phyloP scores from a whole-genome alignment of 2,113 vertebrate genomes.

The Malurus cyaneus region DNA sequence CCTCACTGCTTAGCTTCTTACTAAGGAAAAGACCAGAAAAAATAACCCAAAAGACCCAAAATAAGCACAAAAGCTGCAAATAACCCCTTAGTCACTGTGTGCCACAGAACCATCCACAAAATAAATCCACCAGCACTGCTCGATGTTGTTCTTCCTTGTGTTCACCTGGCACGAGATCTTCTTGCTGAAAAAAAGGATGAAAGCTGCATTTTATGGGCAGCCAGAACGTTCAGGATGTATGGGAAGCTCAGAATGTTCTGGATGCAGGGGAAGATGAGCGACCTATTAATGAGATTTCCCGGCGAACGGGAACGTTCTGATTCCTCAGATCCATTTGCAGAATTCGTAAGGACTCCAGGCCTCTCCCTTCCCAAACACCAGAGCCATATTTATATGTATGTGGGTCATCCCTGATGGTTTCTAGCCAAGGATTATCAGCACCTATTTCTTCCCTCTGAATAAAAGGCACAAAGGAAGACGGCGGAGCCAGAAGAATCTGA shows the following conservation, averaged over 20 bases:
- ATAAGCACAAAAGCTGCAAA: background rate
- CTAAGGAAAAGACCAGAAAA: background rate
- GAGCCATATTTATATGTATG: background rate
- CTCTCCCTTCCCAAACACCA: background rate
- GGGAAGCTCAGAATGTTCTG: background rate
- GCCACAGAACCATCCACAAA: background rate
- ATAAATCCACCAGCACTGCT: background rate
- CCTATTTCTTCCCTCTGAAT: background rate
- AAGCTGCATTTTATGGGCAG: background rate
- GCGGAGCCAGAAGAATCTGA: background rate
- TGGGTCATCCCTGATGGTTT: constrained; percentile 4
- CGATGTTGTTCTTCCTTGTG: background rate
- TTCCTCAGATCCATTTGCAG: background rate
- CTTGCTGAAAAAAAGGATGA: background rate
- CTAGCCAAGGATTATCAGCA: background rate
- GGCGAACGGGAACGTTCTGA: background rate
- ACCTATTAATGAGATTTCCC: background rate
- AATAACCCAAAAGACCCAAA: background rate
- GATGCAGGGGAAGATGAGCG: accelerated
- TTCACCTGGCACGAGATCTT: background rate
- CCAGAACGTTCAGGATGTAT: background rate
- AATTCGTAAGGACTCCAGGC: background rate
- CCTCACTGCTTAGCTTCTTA: background rate
- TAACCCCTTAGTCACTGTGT: background rate
- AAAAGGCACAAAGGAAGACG: background rate